Base-by-base conservation (phyloP, 2,113 vertebrate genomes). In the Pelobates fuscus region DNA sequence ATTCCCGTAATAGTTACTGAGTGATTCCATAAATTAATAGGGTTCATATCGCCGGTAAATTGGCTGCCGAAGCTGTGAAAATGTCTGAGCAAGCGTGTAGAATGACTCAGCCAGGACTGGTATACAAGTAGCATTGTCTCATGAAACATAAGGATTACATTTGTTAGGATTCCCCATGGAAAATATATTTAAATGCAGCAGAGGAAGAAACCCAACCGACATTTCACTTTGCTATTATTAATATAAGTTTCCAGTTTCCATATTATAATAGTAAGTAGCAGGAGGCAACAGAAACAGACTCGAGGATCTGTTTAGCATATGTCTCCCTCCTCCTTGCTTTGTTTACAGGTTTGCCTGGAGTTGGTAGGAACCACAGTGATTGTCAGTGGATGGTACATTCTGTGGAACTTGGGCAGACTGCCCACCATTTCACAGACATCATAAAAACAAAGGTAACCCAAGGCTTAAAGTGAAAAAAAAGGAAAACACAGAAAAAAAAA, bases 221-320 rank as follows among this genome's bases (percentile, higher is more conserved):
- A 20, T 37, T 20, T 23, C 21, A 8, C 21, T 23, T 55, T 18
- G 4, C 60, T 15, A 5, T 27, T 21, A 25, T 20, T 62, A 37
- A 21, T 10, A 17, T 23, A 8, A 23, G 52, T 55, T 23, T 55
- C 52, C 52, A 55, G 52, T 62, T 62, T 62, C 60, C 11, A 25
- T 18, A 62, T 62, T 32, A 62, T 62, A 17, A 62, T 62, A 62
- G 29, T 7, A 8, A 32, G 60, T 29, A 62, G 60, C 27, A 32
- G 27, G 30, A 25, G 60, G 60, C 60, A 32, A 27, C 60, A 32
- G 60, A 27, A 18, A 15, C 5, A 11, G 29, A n/a, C 8, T 11
- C n/a, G 12, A n/a, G n/a, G 30, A 7, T 20, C 59, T 61, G 30
- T 32, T 62, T 29, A 15, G 14, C 27, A 62, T 20, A 32, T 62